Conservation (phyloP, 1,140 invertebrate species). For the Leptopilina boulardi region DNA sequence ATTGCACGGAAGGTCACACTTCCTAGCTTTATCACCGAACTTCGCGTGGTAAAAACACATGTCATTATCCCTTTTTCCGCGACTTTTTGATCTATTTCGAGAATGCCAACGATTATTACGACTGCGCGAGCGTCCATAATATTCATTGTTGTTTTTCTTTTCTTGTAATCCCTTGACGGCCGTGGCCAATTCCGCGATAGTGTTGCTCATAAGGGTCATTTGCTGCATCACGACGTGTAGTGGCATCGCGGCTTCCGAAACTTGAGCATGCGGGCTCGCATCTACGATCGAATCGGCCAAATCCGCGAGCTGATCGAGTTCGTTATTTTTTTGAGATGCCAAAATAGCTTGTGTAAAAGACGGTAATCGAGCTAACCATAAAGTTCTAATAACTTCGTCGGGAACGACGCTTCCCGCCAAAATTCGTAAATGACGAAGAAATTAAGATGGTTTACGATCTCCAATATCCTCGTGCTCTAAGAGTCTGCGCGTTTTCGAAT, state of each 20-base stretch:
- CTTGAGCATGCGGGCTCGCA: neutral
- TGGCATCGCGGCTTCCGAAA: neutral
- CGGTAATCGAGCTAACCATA: neutral
- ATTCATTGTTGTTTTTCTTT: neutral
- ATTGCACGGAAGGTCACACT: constrained; percentile 43
- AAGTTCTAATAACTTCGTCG: neutral
- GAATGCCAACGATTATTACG: constrained; percentile 16
- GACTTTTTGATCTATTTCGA: neutral
- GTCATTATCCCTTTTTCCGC: neutral
- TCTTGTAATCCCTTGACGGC: neutral
- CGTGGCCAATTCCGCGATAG: neutral
- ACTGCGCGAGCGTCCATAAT: neutral
- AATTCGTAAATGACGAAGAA: neutral
- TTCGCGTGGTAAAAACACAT: constrained; percentile 36
- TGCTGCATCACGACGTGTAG: neutral
- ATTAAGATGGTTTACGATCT: neutral
- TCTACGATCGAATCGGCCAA: constrained; percentile 17
- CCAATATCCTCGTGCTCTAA: neutral
- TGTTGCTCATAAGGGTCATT: neutral
- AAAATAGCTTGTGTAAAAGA: neutral
- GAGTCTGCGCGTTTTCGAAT: neutral
- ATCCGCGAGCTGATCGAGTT: neutral
- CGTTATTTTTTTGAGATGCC: neutral
- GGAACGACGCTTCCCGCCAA: neutral
- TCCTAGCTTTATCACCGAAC: constrained; percentile 35